Evolutionary conservation across 2,113 vertebrate genomes (phyloP).

Genomic region (Periophthalmus modestus): DNA sequence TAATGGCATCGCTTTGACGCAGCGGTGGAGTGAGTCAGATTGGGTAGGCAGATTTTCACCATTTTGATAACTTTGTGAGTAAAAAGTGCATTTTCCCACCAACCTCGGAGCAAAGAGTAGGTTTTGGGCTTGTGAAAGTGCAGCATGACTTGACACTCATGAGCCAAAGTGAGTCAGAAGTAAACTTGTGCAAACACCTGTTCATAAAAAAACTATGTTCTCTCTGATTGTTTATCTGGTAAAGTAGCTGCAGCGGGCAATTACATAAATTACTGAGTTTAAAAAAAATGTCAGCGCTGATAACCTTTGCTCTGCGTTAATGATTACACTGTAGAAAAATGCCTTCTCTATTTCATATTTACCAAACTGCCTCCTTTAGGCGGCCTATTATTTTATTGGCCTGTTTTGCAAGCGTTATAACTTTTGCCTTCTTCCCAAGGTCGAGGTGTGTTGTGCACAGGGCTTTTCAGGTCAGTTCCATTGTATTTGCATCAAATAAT

Average conservation of each 20-base stretch:
- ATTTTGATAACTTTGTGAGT: background rate
- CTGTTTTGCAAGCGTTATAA: conserved; percentile 81
- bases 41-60: background rate
- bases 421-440: conserved; percentile 84
- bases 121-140: background rate
- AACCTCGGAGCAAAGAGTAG: background rate
- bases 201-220: conserved; percentile 21
- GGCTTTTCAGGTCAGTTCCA: conserved; percentile 85
- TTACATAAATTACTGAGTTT: conserved; percentile 65
- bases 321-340: conserved; percentile 67
- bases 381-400: conserved; percentile 79
- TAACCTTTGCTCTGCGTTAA: conserved; percentile 76
- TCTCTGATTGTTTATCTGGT: conserved; percentile 44
- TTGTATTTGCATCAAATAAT: conserved; percentile 93
- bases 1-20: background rate
- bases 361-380: conserved; percentile 76
- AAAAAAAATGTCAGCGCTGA: conserved; percentile 62
- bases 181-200: conserved; percentile 2
- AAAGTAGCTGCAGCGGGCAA: conserved; percentile 43
- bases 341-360: conserved; percentile 71
- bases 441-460: conserved; percentile 87
- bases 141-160: conserved; percentile 2
- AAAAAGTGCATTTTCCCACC: background rate
- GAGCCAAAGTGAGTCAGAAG: background rate
- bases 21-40: background rate